These are phyloP conservation scores for Anableps anableps DNA, from an alignment of 2,797 vertebrate species.

Conservation along the genomic window DNA sequence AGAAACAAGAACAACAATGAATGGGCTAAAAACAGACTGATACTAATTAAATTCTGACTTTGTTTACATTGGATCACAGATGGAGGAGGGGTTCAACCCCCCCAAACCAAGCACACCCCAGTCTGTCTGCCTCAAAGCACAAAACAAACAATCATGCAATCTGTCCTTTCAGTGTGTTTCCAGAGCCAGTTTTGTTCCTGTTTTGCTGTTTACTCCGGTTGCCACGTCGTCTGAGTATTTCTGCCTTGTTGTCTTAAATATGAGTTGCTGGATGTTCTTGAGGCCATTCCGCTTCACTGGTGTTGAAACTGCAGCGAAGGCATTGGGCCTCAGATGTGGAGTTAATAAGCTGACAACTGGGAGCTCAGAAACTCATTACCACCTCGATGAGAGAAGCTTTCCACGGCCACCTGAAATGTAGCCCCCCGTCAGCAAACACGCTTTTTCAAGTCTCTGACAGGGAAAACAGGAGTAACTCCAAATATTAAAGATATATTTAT, in stretches of 20 bases:
- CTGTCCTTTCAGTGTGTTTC: constrained; percentile 26
- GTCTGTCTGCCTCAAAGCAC: constrained; percentile 56
- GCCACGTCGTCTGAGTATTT: constrained; percentile 15
- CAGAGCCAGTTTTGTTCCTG: constrained; percentile 12
- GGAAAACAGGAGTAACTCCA: not conserved
- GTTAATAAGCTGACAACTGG: constrained; percentile 60
- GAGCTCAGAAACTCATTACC: constrained; percentile 68
- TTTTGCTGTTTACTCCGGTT: constrained; percentile 9
- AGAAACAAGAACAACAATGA: constrained; percentile 48
- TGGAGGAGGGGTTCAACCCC: constrained; percentile 51
- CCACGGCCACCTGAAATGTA: constrained; percentile 46
- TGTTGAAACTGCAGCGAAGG: constrained; percentile 31
- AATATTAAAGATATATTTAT: not conserved
- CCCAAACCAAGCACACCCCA: constrained; percentile 55
- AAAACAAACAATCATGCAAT: constrained; percentile 43
- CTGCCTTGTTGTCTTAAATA: constrained; percentile 1
- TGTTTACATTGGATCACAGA: constrained; percentile 60
- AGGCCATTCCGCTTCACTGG: constrained; percentile 17
- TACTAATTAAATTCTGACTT: constrained; percentile 70
- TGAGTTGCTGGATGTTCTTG: constrained; percentile 21
- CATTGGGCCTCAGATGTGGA: constrained; percentile 39
- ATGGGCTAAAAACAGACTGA: constrained; percentile 49
- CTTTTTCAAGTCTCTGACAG: constrained; percentile 33
- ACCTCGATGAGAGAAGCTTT: constrained; percentile 63
- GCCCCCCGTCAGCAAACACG: constrained; percentile 29